Conservation (phyloP, 2,797 vertebrate genomes). For the Chromobotia macracanthus region DNA sequence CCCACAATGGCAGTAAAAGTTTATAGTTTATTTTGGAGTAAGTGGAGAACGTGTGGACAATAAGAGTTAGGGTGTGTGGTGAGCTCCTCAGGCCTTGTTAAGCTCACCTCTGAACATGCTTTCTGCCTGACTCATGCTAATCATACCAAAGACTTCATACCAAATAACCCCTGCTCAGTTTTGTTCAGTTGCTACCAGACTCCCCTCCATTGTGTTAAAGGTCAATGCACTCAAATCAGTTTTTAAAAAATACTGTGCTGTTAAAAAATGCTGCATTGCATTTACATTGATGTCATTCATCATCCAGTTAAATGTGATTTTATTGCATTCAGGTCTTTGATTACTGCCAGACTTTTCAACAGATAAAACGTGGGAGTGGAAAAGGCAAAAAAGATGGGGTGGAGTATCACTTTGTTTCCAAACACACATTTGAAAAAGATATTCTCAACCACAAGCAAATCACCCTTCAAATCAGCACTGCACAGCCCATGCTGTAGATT, state of each 20-base stretch:
- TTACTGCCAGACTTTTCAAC: conserved; percentile 51
- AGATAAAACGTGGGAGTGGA: conserved; percentile 90
- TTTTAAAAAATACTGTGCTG: background rate
- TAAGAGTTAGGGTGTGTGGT: conserved; percentile 45
- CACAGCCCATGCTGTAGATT: background rate
- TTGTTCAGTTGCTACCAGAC: conserved; percentile 22
- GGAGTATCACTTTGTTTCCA: conserved; percentile 92
- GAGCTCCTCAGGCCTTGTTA: conserved; percentile 49
- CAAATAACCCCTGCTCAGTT: conserved; percentile 6
- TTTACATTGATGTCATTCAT: background rate
- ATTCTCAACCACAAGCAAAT: conserved; percentile 83
- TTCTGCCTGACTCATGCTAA: conserved; percentile 50
- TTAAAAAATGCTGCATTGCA: background rate
- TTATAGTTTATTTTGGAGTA: conserved; percentile 58
- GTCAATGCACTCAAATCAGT: background rate
- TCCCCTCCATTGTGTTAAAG: background rate
- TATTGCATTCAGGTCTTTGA: background rate
- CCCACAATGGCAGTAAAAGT: conserved; percentile 39
- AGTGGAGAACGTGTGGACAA: conserved; percentile 40
- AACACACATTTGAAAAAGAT: conserved; percentile 88
- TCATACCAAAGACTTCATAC: conserved; percentile 37
- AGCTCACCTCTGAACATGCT: conserved; percentile 47
- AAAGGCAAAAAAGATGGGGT: conserved; percentile 84
- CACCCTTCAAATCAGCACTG: background rate
- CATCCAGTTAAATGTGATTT: background rate